Percentiles rank a stretch among this genome's conserved stretches.
Conservation (phyloP, 2,113 vertebrate genomes). For the Hippopotamus amphibius region DNA sequence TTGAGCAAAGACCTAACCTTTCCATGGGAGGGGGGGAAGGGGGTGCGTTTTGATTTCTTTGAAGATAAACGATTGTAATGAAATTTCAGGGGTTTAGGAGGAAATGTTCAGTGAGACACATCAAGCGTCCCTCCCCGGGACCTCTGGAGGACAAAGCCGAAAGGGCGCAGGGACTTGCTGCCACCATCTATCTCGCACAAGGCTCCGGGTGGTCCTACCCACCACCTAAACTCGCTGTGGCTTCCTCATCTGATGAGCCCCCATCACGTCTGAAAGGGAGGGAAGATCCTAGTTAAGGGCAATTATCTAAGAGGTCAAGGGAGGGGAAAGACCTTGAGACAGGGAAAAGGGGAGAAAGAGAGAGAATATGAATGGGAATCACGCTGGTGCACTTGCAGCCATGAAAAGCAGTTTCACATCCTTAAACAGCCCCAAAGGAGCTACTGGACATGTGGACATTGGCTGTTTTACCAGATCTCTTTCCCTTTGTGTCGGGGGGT, state of each 20-base stretch:
- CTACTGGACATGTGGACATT: neutral
- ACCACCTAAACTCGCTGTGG: neutral
- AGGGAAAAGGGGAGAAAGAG: neutral
- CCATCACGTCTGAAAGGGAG: neutral
- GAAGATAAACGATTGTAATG: constrained; percentile 81
- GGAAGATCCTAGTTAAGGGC: neutral
- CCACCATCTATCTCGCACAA: neutral
- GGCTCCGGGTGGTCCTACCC: neutral
- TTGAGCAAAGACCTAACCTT: constrained; percentile 89
- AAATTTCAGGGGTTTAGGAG: constrained; percentile 77
- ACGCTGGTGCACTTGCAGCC: neutral
- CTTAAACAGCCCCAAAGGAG: neutral
- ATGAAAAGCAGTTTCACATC: neutral
- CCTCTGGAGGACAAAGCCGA: constrained; percentile 64
- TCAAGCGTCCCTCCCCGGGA: constrained; percentile 55
- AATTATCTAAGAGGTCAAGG: constrained; percentile 65
- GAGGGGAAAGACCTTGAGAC: constrained; percentile 22
- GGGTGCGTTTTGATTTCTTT: constrained; percentile 80
- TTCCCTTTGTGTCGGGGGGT: neutral
- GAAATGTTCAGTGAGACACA: constrained; percentile 63
- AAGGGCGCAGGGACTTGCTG: constrained; percentile 51
- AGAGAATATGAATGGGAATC: neutral
- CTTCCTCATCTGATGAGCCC: neutral
- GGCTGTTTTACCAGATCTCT: neutral
- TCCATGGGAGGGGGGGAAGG: constrained; percentile 76